These are phyloP conservation scores for Byasa hedistus DNA, from an alignment of 2,888 invertebrate species.

Conservation along the genomic window DNA sequence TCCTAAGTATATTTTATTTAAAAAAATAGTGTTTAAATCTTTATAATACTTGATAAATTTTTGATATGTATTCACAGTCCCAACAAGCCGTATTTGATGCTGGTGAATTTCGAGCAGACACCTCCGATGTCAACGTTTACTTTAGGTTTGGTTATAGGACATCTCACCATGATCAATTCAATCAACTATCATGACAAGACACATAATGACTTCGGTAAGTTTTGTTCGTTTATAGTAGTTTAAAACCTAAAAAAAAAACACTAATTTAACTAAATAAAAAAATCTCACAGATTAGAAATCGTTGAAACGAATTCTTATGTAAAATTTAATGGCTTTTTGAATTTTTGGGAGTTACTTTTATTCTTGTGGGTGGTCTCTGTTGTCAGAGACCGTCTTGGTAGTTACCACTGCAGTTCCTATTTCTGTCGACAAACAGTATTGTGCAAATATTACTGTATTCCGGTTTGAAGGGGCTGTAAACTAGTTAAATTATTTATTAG, in stretches of 20 bases:
- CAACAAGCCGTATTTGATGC: not conserved
- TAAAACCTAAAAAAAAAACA: not conserved
- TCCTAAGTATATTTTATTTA: too few species aligned
- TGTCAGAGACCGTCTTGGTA: too few species aligned
- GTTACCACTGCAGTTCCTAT: too few species aligned
- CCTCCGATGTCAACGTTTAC: conserved; percentile 89
- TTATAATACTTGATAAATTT: not conserved
- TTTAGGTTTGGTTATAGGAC: conserved; percentile 85
- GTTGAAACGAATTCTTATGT: too few species aligned
- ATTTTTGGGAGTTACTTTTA: too few species aligned
- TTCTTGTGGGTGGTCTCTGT: too few species aligned
- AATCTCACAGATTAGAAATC: not conserved
- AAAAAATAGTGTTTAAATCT: not conserved
- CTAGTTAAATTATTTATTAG: too few species aligned
- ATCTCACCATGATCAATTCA: conserved; percentile 64
- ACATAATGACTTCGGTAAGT: conserved; percentile 6
- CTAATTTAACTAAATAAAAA: not conserved
- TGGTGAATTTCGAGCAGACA: conserved; percentile 84
- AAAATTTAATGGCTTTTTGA: too few species aligned
- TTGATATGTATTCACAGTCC: not conserved
- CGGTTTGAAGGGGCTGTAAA: too few species aligned
- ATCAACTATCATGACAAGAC: conserved; percentile 45
- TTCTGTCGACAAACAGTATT: too few species aligned
- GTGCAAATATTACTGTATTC: too few species aligned
- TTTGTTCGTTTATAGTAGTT: not conserved